Evolutionary conservation across 2,797 vertebrate species (phyloP), one percentile per base, ranked within the genome.

Genomic region (Liparis tanakae): DNA sequence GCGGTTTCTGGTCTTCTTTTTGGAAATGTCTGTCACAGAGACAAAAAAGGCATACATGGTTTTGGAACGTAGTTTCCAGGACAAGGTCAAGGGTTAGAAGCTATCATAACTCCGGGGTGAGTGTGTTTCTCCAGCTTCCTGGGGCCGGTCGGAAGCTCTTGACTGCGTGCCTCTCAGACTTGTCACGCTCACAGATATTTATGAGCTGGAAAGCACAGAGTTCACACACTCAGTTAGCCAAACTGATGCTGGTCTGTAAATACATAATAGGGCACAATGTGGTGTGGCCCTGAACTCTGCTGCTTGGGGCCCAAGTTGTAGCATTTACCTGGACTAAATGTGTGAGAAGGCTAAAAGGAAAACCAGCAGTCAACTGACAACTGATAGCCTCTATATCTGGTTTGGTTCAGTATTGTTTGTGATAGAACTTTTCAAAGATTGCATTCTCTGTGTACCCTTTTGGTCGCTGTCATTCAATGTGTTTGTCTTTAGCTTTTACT

Each of bases 51-150:
- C 34, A 25, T 18, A 54, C 34, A 22, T 63, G 57, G 55, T 73
- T 70, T 33, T 41, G 62, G 33, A 58, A 10, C 2, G 10, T 72
- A 58, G n/a, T 60, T 73, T 79, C 44, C 51, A 54, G 53, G 78
- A 74, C 18, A 15, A 64, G 80, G 84, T 87, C 68, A 43, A 48
- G 53, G 80, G 86, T 91, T 58, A 80, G 55, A 37, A 56, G 25
- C 67, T 57, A 61, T 78, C 79, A 84, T 79, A 84, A 87, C 79
- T 88, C 75, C 70, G 74, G 63, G 44, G 10, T 79, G 72, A 87
- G 81, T 76, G 81, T 76, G 79, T 85, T 80, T 88, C 71, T 91
- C 67, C 82, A 76, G 87, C 84, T 94, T 94, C 90, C 92, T 92
- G 89, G 66, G 79, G 82, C 76, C 72, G 74, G 70, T 88, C 88